phyloP scores from a whole-genome alignment of 2,888 invertebrate species.

The Parascotia fuliginaria region DNA sequence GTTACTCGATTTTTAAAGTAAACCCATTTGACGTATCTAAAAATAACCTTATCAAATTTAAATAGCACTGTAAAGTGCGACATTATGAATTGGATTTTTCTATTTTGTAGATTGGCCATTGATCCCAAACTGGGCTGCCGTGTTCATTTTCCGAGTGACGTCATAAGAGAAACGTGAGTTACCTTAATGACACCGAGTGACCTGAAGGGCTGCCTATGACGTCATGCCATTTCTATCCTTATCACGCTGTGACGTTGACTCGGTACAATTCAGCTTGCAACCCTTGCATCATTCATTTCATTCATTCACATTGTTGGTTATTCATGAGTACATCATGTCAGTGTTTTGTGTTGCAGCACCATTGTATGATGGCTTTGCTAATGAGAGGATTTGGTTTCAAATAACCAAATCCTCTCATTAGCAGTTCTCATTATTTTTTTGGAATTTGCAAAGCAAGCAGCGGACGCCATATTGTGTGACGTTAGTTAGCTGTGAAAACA shows the following conservation, averaged over 20 bases:
- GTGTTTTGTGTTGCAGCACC: constrained; percentile 23
- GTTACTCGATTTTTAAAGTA: too few species aligned
- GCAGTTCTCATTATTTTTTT: too few species aligned
- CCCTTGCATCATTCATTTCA: constrained; percentile 31
- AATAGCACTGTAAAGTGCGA: constrained; percentile 30
- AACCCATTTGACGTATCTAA: too few species aligned
- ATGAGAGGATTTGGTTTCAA: background rate
- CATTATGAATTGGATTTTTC: constrained; percentile 70
- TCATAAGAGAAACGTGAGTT: constrained; percentile 84
- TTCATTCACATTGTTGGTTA: constrained; percentile 28
- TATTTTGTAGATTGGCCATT: constrained; percentile 86
- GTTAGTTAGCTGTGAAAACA: too few species aligned
- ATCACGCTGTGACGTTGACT: constrained; percentile 16
- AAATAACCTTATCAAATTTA: background rate
- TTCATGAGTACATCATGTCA: constrained; percentile 13
- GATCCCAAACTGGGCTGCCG: constrained; percentile 83
- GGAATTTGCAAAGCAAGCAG: too few species aligned
- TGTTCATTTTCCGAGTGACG: constrained; percentile 83
- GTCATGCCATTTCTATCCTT: constrained; percentile 53
- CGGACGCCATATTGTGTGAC: too few species aligned
- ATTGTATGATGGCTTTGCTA: constrained; percentile 19
- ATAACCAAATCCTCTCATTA: too few species aligned
- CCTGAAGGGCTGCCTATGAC: constrained; percentile 59
- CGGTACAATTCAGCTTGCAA: constrained; percentile 9
- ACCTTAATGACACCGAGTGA: constrained; percentile 48